These are phyloP conservation scores for Carduelis carduelis DNA, from an alignment of 2,797 vertebrate genomes.

Conservation along the genomic window DNA sequence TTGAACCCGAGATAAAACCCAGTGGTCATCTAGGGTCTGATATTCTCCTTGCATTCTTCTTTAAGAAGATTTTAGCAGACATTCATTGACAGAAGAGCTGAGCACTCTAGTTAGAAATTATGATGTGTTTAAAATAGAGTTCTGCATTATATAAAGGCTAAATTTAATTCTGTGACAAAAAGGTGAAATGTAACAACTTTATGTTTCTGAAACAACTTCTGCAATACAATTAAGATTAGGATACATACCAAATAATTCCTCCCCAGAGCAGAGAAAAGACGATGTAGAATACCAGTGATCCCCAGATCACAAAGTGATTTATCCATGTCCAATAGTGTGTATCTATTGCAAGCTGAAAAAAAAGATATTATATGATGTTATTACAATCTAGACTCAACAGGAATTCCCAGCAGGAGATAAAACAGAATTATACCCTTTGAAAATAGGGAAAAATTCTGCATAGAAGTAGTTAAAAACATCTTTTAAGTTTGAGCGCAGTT, in stretches of 20 bases:
- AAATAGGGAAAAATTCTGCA: background rate
- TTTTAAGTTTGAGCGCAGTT: background rate
- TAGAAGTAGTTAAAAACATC: background rate
- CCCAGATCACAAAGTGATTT: constrained; percentile 98
- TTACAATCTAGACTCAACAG: background rate
- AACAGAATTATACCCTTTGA: background rate
- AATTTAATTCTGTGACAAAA: background rate
- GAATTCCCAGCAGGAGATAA: background rate
- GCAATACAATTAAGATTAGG: background rate
- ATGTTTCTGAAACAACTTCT: background rate
- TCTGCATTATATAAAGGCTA: background rate
- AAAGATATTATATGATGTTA: background rate
- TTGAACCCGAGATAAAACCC: background rate
- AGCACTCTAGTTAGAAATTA: background rate
- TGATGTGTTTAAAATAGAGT: background rate
- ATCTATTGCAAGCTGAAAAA: constrained; percentile 87
- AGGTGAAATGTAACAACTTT: background rate
- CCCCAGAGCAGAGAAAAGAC: constrained; percentile 97
- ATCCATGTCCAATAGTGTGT: constrained; percentile 99
- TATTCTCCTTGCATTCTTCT: background rate
- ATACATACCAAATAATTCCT: constrained; percentile 92
- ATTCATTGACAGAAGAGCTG: background rate
- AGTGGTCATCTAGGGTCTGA: background rate
- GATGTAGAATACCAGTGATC: constrained; percentile 92
- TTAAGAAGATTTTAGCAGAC: background rate